Evolutionary conservation across 1,140 invertebrate species (phyloP).

Genomic region (Episyrphus balteatus): DNA sequence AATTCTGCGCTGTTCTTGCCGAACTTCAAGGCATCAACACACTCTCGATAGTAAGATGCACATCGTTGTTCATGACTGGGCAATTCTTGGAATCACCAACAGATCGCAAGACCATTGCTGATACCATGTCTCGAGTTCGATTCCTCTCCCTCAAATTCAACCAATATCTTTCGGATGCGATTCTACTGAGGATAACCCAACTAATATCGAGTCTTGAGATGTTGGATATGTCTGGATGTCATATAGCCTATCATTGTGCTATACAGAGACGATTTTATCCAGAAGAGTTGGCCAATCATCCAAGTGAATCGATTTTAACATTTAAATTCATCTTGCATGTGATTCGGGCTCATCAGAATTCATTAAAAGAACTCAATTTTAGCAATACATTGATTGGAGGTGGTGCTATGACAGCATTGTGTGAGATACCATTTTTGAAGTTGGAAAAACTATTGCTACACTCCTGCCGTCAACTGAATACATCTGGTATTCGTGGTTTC

Average conservation of each 20-base stretch:
- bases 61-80: slow-evolving; percentile 60
- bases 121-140: slow-evolving; percentile 45
- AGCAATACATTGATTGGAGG: slow-evolving; percentile 55
- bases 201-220: slow-evolving; percentile 46
- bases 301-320: slow-evolving; percentile 53
- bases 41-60: slow-evolving; percentile 50
- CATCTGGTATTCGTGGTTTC: slow-evolving; percentile 44
- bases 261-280: slow-evolving; percentile 56
- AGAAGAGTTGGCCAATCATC: slow-evolving; percentile 23
- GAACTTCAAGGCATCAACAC: slow-evolving; percentile 43
- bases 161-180: slow-evolving; percentile 57
- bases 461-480: slow-evolving; percentile 54
- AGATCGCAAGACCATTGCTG: slow-evolving; percentile 39
- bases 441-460: slow-evolving; percentile 46
- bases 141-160: slow-evolving; percentile 51
- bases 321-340: slow-evolving; percentile 53
- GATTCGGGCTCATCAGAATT: slow-evolving; percentile 41
- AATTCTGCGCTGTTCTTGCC: slow-evolving; percentile 45
- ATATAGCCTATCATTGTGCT: slow-evolving; percentile 56
- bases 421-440: slow-evolving; percentile 38
- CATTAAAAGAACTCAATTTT: slow-evolving; percentile 49
- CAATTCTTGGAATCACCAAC: slow-evolving; percentile 47
- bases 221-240: slow-evolving; percentile 51
- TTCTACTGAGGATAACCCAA: slow-evolving; percentile 53
- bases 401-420: slow-evolving; percentile 42